Conservation (phyloP, 2,888 invertebrate species). For the Petrolisthes cinctipes region DNA sequence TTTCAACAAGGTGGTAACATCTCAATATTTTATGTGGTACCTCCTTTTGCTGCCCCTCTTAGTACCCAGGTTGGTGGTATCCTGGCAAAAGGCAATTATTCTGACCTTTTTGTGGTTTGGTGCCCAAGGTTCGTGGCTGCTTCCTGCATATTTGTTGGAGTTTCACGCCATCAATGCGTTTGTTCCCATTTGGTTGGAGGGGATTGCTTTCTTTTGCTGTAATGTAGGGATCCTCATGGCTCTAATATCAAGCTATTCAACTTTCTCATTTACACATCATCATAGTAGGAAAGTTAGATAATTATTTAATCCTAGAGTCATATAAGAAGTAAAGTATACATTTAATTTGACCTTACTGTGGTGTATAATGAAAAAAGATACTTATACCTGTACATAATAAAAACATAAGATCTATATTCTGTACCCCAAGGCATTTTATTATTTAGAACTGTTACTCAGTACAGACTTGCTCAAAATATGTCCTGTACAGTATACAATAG, state of each 20-base stretch:
- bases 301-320: background rate
- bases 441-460: too few relatives aligned
- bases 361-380: background rate
- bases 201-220: constrained; percentile 84
- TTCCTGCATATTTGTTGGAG: constrained; percentile 91
- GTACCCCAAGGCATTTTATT: too few relatives aligned
- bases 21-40: constrained; percentile 98
- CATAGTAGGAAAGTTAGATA: constrained; percentile 55
- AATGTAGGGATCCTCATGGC: constrained; percentile 81
- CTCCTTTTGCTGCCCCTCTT: constrained; percentile 88
- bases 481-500: too few relatives aligned
- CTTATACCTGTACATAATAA: too few relatives aligned
- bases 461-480: too few relatives aligned
- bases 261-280: constrained; percentile 24
- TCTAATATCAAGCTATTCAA: constrained; percentile 70
- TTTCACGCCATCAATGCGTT: constrained; percentile 88
- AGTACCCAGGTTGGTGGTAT: constrained; percentile 78
- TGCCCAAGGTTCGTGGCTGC: constrained; percentile 88
- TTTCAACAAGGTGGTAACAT: constrained; percentile 92
- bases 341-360: background rate
- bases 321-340: background rate
- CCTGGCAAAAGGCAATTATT: constrained; percentile 70
- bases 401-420: too few relatives aligned
- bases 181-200: constrained; percentile 84
- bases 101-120: constrained; percentile 74